These are phyloP conservation scores for Streptopelia turtur DNA, from an alignment of 2,797 vertebrate species.

Conservation along the genomic window DNA sequence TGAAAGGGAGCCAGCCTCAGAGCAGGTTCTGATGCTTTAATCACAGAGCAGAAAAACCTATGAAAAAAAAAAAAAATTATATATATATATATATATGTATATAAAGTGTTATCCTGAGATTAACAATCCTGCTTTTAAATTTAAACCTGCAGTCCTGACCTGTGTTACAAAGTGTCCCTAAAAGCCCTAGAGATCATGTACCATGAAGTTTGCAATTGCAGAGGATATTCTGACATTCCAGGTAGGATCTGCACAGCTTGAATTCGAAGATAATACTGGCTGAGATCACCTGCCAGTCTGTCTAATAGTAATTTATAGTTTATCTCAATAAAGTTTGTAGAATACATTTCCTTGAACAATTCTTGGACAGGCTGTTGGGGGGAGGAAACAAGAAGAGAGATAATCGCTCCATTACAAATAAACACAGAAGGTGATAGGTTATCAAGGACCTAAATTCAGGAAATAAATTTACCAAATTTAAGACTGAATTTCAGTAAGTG, in stretches of 20 bases:
- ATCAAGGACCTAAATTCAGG: not conserved
- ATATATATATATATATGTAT: too few relatives aligned
- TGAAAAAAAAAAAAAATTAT: not conserved
- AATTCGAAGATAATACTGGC: not conserved
- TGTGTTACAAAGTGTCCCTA: not conserved
- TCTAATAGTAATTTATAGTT: not conserved
- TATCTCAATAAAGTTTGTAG: not conserved
- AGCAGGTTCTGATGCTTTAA: conserved; percentile 27
- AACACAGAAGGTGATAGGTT: not conserved
- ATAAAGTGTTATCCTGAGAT: not conserved
- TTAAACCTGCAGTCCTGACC: not conserved
- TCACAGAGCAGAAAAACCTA: conserved; percentile 7
- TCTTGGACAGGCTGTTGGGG: rapidly evolving
- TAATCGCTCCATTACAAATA: not conserved
- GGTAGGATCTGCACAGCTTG: not conserved
- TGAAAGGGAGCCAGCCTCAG: conserved; percentile 34
- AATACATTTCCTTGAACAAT: not conserved
- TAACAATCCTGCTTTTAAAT: conserved; percentile 31
- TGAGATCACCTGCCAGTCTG: not conserved
- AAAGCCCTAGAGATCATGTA: not conserved
- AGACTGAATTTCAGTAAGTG: not conserved
- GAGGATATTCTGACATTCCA: not conserved
- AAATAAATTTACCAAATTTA: not conserved
- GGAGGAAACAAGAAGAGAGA: not conserved
- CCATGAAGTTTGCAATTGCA: not conserved